phyloP scores from a whole-genome alignment of 2,888 invertebrate genomes.

The Ctena decussata region DNA sequence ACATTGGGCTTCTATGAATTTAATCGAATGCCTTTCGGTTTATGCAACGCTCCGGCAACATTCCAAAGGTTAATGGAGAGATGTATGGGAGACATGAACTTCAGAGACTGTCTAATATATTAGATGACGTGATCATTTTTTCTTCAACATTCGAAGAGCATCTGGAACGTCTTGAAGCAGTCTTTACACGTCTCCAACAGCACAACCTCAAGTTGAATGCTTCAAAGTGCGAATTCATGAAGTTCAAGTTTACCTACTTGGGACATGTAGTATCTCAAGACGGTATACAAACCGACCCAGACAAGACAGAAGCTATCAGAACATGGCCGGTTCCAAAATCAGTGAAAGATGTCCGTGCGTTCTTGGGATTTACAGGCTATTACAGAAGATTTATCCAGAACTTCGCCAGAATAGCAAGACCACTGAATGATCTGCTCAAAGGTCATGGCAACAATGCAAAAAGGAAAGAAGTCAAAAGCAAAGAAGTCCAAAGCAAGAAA shows the following conservation, averaged over 20 bases:
- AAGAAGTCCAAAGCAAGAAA: neutral
- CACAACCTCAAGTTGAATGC: neutral
- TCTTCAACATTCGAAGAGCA: neutral
- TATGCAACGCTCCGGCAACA: too few relatives aligned
- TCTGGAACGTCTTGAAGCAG: neutral
- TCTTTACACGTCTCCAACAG: neutral
- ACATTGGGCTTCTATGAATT: too few relatives aligned
- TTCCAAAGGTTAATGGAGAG: too few relatives aligned
- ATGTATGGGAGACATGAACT: too few relatives aligned
- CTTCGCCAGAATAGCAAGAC: neutral
- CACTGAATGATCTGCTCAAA: neutral
- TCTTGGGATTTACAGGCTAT: neutral
- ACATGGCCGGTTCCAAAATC: neutral
- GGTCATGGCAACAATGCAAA: neutral
- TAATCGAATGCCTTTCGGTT: too few relatives aligned
- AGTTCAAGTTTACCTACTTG: too few relatives aligned
- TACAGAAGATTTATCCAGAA: neutral
- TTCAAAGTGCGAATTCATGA: neutral
- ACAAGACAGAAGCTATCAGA: neutral
- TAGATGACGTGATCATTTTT: neutral
- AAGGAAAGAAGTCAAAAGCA: neutral
- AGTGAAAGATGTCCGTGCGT: neutral
- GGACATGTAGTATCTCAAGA: neutral
- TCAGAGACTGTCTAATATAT: too few relatives aligned
- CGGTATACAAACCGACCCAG: neutral